phyloP scores from a whole-genome alignment of 2,888 invertebrate genomes.

The Dexiosoma caninum region DNA sequence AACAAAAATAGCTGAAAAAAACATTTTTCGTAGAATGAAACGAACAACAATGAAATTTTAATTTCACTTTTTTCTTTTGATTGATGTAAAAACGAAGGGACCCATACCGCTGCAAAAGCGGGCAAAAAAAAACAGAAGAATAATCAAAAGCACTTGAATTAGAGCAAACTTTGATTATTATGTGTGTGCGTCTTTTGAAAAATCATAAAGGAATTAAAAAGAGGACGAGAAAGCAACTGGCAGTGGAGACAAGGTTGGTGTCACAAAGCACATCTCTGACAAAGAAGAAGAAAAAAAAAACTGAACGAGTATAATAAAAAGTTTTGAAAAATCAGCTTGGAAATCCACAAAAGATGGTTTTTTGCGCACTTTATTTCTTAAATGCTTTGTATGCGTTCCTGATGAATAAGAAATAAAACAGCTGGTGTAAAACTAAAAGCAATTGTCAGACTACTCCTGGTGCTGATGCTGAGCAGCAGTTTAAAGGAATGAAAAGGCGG shows the following conservation, averaged over 20 bases:
- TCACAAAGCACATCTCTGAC: not conserved
- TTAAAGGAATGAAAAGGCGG: slow-evolving; percentile 2
- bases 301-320: not conserved
- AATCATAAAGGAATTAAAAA: slow-evolving; percentile 19
- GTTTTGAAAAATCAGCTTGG: slow-evolving; percentile 2
- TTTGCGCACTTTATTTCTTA: slow-evolving; percentile 54
- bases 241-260: slow-evolving; percentile 13
- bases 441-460: slow-evolving; percentile 37
- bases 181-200: slow-evolving; percentile 28
- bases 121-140: slow-evolving; percentile 6
- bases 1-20: not conserved
- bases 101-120: slow-evolving; percentile 57
- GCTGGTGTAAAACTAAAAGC: slow-evolving; percentile 62
- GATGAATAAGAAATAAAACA: slow-evolving; percentile 55
- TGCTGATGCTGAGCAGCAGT: slow-evolving; percentile 4
- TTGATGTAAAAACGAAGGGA: slow-evolving; percentile 68
- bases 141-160: slow-evolving; percentile 54
- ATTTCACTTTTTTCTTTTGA: slow-evolving; percentile 73
- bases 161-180: slow-evolving; percentile 54
- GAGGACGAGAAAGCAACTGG: slow-evolving; percentile 34
- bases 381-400: slow-evolving; percentile 40
- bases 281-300: slow-evolving; percentile 6
- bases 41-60: slow-evolving; percentile 70
- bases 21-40: slow-evolving; percentile 13
- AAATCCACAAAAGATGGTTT: slow-evolving; percentile 50